A percentile compares a stretch with the other conserved stretches of the same genome.
These are phyloP conservation scores for Monopis laevigella DNA, from an alignment of 2,888 invertebrate genomes.

Conservation along the genomic window DNA sequence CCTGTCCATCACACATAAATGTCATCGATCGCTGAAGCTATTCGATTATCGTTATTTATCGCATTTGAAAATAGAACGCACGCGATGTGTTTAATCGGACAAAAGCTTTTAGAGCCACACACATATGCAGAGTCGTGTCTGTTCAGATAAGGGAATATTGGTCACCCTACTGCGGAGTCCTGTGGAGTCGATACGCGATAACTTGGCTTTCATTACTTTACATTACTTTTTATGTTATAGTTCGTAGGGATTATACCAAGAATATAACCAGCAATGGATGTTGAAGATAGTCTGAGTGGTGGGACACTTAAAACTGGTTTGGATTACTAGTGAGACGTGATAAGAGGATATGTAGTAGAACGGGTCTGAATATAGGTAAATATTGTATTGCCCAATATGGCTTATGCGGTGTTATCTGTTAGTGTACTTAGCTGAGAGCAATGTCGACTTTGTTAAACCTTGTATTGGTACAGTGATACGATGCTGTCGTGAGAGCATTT, in stretches of 20 bases:
- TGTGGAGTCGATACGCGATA: not conserved
- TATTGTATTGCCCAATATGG: not conserved
- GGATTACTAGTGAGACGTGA: slow-evolving; percentile 3
- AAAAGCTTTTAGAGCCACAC: slow-evolving; percentile 48
- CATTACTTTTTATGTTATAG: not conserved
- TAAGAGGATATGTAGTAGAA: slow-evolving; percentile 1
- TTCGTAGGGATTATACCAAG: too few relatives aligned
- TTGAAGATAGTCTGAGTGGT: not conserved
- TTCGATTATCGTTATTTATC: slow-evolving; percentile 55
- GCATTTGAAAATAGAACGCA: slow-evolving; percentile 64
- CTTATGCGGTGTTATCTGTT: not conserved
- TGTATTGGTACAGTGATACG: too few relatives aligned
- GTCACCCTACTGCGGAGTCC: not conserved
- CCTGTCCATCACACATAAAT: too few relatives aligned
- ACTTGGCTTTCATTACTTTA: not conserved
- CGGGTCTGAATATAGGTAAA: not conserved
- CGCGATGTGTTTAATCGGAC: slow-evolving; percentile 44
- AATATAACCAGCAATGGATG: slow-evolving; percentile 1
- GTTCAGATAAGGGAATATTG: not conserved
- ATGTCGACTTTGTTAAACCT: not conserved
- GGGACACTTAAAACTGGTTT: not conserved
- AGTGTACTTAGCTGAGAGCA: slow-evolving; percentile 1
- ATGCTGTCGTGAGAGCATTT: too few relatives aligned
- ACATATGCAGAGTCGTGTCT: not conserved
- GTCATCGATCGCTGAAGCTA: slow-evolving; percentile 16